Evolutionary conservation across 92 coral and sea anemone genomes (phyloP), one percentile per base, ranked within the genome.

Genomic region (Zoanthus sociatus): DNA sequence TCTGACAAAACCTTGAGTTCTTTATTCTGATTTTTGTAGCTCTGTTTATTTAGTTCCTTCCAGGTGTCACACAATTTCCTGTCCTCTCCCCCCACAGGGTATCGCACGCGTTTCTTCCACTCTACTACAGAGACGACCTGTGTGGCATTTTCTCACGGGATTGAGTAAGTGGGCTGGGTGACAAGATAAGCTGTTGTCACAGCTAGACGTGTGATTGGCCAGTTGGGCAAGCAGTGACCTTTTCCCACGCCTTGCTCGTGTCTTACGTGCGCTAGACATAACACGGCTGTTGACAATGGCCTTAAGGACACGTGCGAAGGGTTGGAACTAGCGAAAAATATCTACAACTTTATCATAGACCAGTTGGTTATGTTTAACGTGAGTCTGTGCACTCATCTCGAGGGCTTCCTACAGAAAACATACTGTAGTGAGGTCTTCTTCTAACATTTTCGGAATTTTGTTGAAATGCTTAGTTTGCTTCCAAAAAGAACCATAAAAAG

Each of bases 91-190:
- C 44, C 73, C 60, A 16, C 6, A 51, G 45, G 71, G 44, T 32
- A n/a, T 3, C 13, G 32, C 50, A 66, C 10, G 30, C 10, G 44
- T 17, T n/a, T 14, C 46, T 46, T 17, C 42, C 60, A 60, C 31
- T 33, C 55, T 42, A 79, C 61, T 45, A 47, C 46, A 21, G 17
- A 3, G 76, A 2, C 85, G 63, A 46, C 56, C 70, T 81, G 85
- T 81, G 85, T 81, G 85, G 85, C 73, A 75, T 58, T 63, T 81
- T 81, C 85, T 81, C 85, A 81, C 85, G 85, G 85, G 85, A 81
- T 21, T 46, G 58, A 81, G 46, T 20, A 53, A 67, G 71, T 54
- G n/a, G 85, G 85, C 75, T 75, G 85, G 44, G 60, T 71, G 63
- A 63, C 17, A 12, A 81, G 85, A 81, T 81, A 81, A 81, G 71